Evolutionary conservation across 2,888 invertebrate genomes (phyloP), one percentile per base, ranked within the genome.

Genomic region (Apotomis turbidana): DNA sequence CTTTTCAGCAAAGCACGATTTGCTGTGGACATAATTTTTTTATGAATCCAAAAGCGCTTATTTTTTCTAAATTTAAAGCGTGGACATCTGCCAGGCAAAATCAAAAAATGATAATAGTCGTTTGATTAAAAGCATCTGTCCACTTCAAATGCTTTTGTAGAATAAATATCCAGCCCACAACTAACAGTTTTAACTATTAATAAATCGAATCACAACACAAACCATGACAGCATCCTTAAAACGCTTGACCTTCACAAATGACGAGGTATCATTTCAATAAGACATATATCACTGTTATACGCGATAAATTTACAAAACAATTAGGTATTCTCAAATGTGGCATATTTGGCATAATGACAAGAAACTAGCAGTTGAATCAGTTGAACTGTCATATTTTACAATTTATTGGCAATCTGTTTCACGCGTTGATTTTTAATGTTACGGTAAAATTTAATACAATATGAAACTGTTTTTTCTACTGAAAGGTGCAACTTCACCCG

Each of bases 341-440:
- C 49, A 27, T 15, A 10, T 8, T 62, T 62, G 62, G 62, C 62
- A 51, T 5, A 51, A 46, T 62, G 36, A 51, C 62, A 62, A 62
- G 27, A 44, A 49, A 36, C n/a, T 4, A 58, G 6, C 36, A 38
- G 36, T 12, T 8, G 36, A 38, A 51, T 49, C 49, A 27, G n/a
- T 62, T 51, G 51, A 62, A 12, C 36, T 52, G 51, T 62, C 36
- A 38, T 36, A 49, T 10, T 44, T 10, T 49, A 9, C 9, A 10
- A 49, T 49, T 49, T 49, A 49, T 49, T 49, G 49, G 49, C 9
- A 49, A 49, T 49, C 9, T 49, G 10, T 49, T 49, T 12, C 9
- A 9, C 3, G 9, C 49, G 9, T 9, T 49, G 10, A n/a, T 49
- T 49, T 49, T 49, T 9, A 10, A 49, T 49, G 41, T 41, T 27